A percentile compares a stretch with the other conserved stretches of the same genome.
Conservation (phyloP, 2,797 vertebrate species). For the Sternarchorhynchus goeldii region DNA sequence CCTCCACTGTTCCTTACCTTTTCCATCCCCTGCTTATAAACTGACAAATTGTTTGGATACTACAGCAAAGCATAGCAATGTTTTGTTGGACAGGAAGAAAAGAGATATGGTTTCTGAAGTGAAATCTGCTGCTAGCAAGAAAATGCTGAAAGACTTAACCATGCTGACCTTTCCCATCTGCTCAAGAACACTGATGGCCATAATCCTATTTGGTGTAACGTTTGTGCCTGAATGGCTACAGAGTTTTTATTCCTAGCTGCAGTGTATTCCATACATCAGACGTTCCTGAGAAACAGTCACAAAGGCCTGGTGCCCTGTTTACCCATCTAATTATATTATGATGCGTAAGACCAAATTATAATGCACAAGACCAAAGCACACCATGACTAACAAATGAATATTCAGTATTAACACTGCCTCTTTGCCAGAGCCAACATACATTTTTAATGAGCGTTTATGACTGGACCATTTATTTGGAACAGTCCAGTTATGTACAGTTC, state of each 20-base stretch:
- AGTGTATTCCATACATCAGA: conserved; percentile 10
- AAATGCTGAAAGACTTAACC: conserved; percentile 12
- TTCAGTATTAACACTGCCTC: no score
- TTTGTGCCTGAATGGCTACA: conserved; percentile 23
- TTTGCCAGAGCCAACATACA: no score
- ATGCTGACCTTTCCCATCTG: conserved; percentile 26
- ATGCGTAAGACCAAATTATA: no score
- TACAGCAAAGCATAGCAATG: not conserved
- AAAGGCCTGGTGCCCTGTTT: not conserved
- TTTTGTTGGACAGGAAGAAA: conserved; percentile 1
- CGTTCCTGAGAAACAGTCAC: not conserved
- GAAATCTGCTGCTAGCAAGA: not conserved
- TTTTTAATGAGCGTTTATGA: no score
- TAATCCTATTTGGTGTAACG: conserved; percentile 26
- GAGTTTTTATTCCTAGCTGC: not conserved
- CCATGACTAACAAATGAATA: no score
- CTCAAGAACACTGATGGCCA: conserved; percentile 2
- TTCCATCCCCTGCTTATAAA: not conserved
- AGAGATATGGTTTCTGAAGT: not conserved
- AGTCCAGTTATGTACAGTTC: no score
- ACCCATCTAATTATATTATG: not conserved
- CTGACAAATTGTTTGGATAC: not conserved
- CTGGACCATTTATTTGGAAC: no score
- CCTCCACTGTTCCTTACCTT: no score
- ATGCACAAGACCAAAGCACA: no score